Evolutionary conservation across 2,113 vertebrate genomes (phyloP), one percentile per base, ranked within the genome.

Genomic region (Scortum barcoo): DNA sequence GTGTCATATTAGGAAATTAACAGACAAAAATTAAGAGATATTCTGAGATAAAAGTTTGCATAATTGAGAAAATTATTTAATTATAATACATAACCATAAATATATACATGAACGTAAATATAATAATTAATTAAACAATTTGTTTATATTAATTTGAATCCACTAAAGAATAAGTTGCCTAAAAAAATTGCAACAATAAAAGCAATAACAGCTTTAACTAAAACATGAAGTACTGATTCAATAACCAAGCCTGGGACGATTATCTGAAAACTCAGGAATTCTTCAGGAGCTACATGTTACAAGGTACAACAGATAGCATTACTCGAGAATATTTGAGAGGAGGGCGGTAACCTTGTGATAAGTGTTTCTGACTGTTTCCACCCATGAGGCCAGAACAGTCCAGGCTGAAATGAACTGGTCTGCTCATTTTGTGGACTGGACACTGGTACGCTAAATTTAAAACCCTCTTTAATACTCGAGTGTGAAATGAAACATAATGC

Each of bases 251-350:
- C 50, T 65, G 16, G 4, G 16, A 3, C 0, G 38, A 56, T 26
- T 20, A 57, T 46, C 36, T 48, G 19, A 36, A 58, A 66, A 24
- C 6, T 28, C 14, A 50, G 8, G 14, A 58, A 58, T 28, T 58
- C 53, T 40, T 26, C 2, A 28, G 22, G 51, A 19, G 6, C 38
- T 42, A 30, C 5, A 51, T 38, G 72, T n/a, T 81, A 2, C 72
- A 71, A 63, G 58, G 66, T 77, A 14, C 73, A 67, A 17, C 22
- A 44, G 33, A 72, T 53, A 61, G 2, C 61, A 24, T 12, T 20
- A 67, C n/a, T 14, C 38, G 19, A 28, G 17, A 44, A n/a, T n/a
- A 44, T 13, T 40, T 50, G 2, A 50, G 20, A 48, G 24, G 30
- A 10, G 48, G 63, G 14, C 56, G 26, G 22, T 14, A 20, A 2